phyloP scores from a whole-genome alignment of 2,113 vertebrate genomes.

The Melanerpes aurifrons region DNA sequence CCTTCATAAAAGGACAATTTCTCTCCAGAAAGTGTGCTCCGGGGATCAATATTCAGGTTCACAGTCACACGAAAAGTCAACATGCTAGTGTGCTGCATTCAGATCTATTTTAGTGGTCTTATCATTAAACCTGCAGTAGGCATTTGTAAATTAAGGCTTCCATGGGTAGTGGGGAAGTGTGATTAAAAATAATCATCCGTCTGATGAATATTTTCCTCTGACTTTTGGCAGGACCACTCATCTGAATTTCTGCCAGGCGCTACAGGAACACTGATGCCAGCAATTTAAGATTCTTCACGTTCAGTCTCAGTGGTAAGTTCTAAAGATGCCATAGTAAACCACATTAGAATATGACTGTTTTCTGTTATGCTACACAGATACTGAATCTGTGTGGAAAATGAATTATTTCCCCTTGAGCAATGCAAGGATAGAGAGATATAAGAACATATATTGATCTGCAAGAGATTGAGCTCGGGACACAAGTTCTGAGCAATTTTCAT shows the following conservation, averaged over 20 bases:
- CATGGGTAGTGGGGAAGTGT: conserved; percentile 6
- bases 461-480: not conserved
- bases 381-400: not conserved
- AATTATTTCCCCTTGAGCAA: not conserved
- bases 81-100: conserved; percentile 23
- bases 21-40: conserved; percentile 31
- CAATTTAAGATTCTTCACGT: conserved; percentile 73
- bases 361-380: not conserved
- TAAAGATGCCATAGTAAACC: conserved; percentile 35
- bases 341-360: conserved; percentile 12
- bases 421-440: not conserved
- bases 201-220: conserved; percentile 73
- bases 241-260: conserved; percentile 62
- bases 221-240: conserved; percentile 76
- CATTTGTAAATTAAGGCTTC: conserved; percentile 49
- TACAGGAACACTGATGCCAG: conserved; percentile 65
- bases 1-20: conserved; percentile 46
- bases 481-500: conserved; percentile 31
- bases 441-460: not conserved
- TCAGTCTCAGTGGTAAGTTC: conserved; percentile 71
- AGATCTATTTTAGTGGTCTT: conserved; percentile 53
- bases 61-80: conserved; percentile 5
- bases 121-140: conserved; percentile 65
- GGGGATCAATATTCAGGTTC: conserved; percentile 59
- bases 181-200: conserved; percentile 72